A percentile compares a stretch with the other conserved stretches of the same genome.
Evolutionary conservation across 2,113 vertebrate species (phyloP).

Genomic region (Psittacula cyanocephala): DNA sequence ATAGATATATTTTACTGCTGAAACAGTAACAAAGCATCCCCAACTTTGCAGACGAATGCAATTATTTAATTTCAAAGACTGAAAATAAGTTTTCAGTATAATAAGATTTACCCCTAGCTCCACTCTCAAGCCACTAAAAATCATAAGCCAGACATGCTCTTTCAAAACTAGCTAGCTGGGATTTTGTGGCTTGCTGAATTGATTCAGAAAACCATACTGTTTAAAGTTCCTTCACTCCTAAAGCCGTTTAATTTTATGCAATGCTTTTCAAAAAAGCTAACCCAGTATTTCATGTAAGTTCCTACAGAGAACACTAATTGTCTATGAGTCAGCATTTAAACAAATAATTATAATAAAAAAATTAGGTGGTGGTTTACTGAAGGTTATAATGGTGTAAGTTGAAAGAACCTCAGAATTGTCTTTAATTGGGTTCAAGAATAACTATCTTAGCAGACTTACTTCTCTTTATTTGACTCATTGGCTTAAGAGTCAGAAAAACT

Average conservation of each 20-base stretch:
- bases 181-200: not conserved
- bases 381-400: conserved; percentile 40
- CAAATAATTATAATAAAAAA: conserved; percentile 67
- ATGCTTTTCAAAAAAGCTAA: not conserved
- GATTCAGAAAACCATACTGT: not conserved
- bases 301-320: conserved; percentile 19
- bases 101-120: not conserved
- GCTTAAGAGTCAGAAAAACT: not conserved
- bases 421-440: conserved; percentile 41
- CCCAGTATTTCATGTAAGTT: conserved; percentile 9
- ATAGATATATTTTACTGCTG: not conserved
- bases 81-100: not conserved
- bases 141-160: not conserved
- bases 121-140: not conserved
- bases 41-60: not conserved
- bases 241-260: not conserved
- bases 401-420: conserved; percentile 47
- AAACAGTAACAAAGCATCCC: not conserved
- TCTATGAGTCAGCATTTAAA: conserved; percentile 34
- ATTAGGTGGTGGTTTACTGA: conserved; percentile 48
- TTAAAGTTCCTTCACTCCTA: conserved; percentile 15
- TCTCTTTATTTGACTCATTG: not conserved
- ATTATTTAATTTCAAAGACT: not conserved
- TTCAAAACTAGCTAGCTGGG: not conserved
- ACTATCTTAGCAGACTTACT: not conserved